Evolutionary conservation across 2,888 invertebrate species (phyloP).

Genomic region (Parnassius orleans): DNA sequence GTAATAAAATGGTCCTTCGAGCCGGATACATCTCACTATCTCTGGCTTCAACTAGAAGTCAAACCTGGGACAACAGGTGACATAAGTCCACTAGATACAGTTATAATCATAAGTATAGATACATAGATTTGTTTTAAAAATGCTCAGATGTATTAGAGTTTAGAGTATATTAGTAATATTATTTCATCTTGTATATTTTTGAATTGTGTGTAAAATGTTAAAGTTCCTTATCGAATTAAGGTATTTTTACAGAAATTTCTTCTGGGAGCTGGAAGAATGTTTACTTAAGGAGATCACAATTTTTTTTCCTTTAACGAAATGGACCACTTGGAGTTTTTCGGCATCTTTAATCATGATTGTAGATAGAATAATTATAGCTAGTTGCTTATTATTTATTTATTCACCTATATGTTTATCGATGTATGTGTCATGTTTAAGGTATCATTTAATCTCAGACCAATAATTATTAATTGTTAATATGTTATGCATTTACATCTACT

Average conservation of each 20-base stretch:
- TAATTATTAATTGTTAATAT: background rate
- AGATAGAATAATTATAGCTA: background rate
- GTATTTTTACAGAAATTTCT: slow-evolving; percentile 6
- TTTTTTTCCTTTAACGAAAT: background rate
- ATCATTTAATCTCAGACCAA: background rate
- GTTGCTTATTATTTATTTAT: background rate
- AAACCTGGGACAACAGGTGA: too few relatives aligned
- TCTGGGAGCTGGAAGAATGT: background rate
- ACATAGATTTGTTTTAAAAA: too few relatives aligned
- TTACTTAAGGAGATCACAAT: background rate
- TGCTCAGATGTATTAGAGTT: too few relatives aligned
- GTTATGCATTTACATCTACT: background rate
- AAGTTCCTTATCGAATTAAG: too few relatives aligned
- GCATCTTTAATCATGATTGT: background rate
- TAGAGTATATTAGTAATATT: too few relatives aligned
- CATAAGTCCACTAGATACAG: too few relatives aligned
- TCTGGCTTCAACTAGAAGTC: too few relatives aligned
- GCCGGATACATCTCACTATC: too few relatives aligned
- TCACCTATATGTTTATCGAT: background rate
- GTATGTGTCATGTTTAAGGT: background rate
- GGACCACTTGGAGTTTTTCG: slow-evolving; percentile 2
- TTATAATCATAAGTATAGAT: too few relatives aligned
- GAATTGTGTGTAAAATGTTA: too few relatives aligned
- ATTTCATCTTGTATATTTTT: too few relatives aligned
- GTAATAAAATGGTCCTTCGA: too few relatives aligned